phyloP scores from a whole-genome alignment of 2,888 invertebrate species.

The Suillia variegata region DNA sequence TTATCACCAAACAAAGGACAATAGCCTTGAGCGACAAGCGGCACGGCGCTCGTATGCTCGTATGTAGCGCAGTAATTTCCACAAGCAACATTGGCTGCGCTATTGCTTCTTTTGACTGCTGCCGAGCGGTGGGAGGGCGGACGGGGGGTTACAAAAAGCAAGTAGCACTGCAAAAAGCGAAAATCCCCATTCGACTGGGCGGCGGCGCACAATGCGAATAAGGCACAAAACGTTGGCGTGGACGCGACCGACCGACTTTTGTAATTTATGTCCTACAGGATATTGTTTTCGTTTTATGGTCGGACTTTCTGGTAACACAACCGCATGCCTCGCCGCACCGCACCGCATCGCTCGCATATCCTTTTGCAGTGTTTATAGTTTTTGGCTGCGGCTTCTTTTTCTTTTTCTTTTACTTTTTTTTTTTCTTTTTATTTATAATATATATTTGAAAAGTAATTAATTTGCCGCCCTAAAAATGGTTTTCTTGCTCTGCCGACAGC shows the following conservation, averaged over 20 bases:
- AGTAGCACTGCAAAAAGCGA: too few species aligned
- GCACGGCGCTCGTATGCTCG: not conserved
- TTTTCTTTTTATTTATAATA: slow-evolving; percentile 10
- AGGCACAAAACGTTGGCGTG: slow-evolving; percentile 24
- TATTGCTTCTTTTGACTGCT: not conserved
- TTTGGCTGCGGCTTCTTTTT: slow-evolving; percentile 15
- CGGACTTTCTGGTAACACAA: slow-evolving; percentile 21
- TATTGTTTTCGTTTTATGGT: slow-evolving; percentile 47
- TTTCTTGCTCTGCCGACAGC: not conserved
- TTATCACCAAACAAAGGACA: slow-evolving; percentile 3
- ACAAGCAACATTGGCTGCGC: not conserved
- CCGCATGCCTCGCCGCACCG: not conserved
- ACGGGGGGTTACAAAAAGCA: too few species aligned
- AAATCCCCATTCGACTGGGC: too few species aligned
- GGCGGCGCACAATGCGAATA: not conserved
- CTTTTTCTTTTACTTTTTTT: too few species aligned
- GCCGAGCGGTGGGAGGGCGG: not conserved
- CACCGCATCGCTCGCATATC: not conserved
- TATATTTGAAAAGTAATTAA: slow-evolving; percentile 37
- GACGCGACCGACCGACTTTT: slow-evolving; percentile 45
- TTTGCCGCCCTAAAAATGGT: slow-evolving; percentile 26
- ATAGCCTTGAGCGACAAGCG: not conserved
- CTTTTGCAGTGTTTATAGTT: slow-evolving; percentile 14
- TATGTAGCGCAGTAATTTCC: not conserved
- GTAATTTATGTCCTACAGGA: slow-evolving; percentile 46